Evolutionary conservation across 1,140 invertebrate genomes (phyloP), one percentile per base, ranked within the genome.

Genomic region (Cotesia vestalis): DNA sequence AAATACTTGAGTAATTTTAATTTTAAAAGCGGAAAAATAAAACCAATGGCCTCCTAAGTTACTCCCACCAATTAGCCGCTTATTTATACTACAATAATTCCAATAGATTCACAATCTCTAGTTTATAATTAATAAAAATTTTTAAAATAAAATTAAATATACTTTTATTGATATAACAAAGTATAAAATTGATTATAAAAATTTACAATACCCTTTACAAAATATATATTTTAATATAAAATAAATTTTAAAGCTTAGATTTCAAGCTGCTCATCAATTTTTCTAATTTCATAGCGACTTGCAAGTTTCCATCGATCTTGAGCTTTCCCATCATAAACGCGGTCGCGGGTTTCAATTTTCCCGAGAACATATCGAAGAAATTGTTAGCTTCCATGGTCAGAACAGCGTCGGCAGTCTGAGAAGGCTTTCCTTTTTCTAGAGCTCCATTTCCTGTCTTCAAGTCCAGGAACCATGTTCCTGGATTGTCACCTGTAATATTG

Each of bases 311-410:
- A 76, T 90, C 91, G 71, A 99, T 95, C 88, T 98, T 98, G 59
- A 99, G 86, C 88, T 98, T 99, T 36, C 98, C 98, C 80, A 92
- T 92, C 96, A 99, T 98, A 84, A 98, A 98, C 8, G 97, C 97
- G 27, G 92, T 91, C 0, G 95, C 92, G 8, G 97, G 92, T 84
- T 97, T 98, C 72, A 98, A 78, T 88, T 96, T 94, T 36, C 95
- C 94, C 35, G 90, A 87, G 83, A 95, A 95, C 91, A 95, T 92
- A 5, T 91, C 91, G 76, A 92, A 91, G 77, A 95, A 94, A 81
- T 94, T 91, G 35, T 89, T 88, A 51, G 90, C 89, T 79, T 95
- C 93, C 92, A 98, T 94, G 4, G 91, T 93, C 55, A 99, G 90
- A 0, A 91, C 95, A 4, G 95, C 94, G 85, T 98, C 95, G 11